Evolutionary conservation across 2,113 vertebrate species (phyloP), one percentile per base, ranked within the genome.

Genomic region (Galemys pyrenaicus): DNA sequence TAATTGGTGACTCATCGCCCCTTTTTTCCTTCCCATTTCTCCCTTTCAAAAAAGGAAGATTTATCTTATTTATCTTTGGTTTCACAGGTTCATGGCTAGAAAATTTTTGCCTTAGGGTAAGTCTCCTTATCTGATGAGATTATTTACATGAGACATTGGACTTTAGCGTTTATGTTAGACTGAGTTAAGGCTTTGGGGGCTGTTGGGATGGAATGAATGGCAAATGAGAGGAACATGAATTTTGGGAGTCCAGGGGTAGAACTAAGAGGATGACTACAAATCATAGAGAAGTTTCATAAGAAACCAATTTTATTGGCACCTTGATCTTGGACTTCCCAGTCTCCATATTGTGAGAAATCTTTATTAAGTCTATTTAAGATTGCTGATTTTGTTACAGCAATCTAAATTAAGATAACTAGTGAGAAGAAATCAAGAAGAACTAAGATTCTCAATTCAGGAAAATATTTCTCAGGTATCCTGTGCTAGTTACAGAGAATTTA

Each of bases 381-480:
- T n/a, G 3, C 1, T 60, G 67, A 58, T 83, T 83, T 83, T 68
- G 24, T 77, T 68, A 75, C 10, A 68, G 71, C 39, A 83, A 26
- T 49, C 49, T 83, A 35, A 75, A 56, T 10, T 68, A 83, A 83
- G 37, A 67, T 15, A 82, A 65, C 32, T 44, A 44, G 11, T 92
- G 64, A 79, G 22, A 84, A 96, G 65, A 79, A 93, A 94, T 87
- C 87, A 87, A 71, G 51, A 84, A 35, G n/a, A 60, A 80, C 46
- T 60, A 64, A 79, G 74, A 49, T 39, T 84, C 77, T 81, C 39
- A 85, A 67, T 60, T 89, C 26, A 68, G 62, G 87, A 87, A n/a
- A 87, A 67, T 39, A 71, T 54, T 86, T 96, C 10, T 51, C 74
- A 41, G 89, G 37, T 75, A 58, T 24, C n/a, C 37, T 82, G 17